Evolutionary conservation across 2,113 vertebrate genomes (phyloP).

Genomic region (Sapayoa aenigma): DNA sequence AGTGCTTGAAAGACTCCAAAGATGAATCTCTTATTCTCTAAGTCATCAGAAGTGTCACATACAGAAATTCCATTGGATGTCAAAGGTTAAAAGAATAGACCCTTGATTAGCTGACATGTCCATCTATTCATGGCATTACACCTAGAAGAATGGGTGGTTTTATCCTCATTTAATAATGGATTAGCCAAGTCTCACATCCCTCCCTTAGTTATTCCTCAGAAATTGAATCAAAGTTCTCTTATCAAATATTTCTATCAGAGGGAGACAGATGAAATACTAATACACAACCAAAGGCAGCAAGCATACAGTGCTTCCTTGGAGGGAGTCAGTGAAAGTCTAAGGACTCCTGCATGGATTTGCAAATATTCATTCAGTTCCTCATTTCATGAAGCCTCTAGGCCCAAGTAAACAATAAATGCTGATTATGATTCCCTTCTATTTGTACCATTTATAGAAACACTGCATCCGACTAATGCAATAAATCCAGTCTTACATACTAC

Average conservation of each 20-base stretch:
- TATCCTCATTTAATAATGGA: background rate
- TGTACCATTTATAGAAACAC: background rate
- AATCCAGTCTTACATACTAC: background rate
- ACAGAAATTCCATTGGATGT: background rate
- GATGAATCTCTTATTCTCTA: background rate
- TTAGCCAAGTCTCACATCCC: background rate
- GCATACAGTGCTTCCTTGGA: background rate
- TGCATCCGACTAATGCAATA: background rate
- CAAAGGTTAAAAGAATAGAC: background rate
- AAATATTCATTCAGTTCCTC: background rate
- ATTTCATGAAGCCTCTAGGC: background rate
- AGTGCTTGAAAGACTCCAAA: background rate
- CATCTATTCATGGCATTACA: background rate
- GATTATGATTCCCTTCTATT: background rate
- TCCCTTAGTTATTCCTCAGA: background rate
- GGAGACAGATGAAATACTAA: background rate
- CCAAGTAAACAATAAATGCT: background rate
- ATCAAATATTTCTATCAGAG: background rate
- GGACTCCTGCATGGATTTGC: background rate
- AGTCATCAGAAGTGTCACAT: background rate
- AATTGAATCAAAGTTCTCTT: background rate
- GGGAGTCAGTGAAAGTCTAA: background rate
- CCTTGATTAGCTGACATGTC: background rate
- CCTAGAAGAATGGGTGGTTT: background rate
- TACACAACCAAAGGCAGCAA: background rate